These are phyloP conservation scores for Bufotes viridis DNA, from an alignment of 2,797 vertebrate species.

Conservation along the genomic window DNA sequence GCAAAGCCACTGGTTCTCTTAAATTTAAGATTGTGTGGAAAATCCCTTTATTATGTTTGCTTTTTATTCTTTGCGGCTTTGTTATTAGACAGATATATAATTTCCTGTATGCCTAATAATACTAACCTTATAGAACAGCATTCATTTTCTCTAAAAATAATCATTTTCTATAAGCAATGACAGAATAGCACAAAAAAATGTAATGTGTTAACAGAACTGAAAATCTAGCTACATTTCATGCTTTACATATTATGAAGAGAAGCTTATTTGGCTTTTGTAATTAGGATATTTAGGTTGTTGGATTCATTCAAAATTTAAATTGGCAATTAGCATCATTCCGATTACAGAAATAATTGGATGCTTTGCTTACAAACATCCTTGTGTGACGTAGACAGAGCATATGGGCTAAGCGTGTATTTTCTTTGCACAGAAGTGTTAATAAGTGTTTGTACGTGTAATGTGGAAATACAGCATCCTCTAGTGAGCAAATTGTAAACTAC, in stretches of 20 bases:
- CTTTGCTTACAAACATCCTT: conserved; percentile 39
- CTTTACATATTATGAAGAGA: neutral
- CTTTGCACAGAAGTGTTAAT: neutral
- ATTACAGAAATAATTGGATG: conserved; percentile 41
- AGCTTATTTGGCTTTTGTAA: conserved; percentile 15
- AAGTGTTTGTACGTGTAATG: neutral
- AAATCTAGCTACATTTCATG: conserved; percentile 13
- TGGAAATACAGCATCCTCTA: conserved; percentile 38
- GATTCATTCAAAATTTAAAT: conserved; percentile 29
- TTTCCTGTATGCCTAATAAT: no score
- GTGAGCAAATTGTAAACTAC: neutral
- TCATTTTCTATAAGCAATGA: neutral
- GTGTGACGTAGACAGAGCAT: conserved; percentile 10
- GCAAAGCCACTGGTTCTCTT: no score
- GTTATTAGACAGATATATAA: no score
- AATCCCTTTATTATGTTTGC: neutral
- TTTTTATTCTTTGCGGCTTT: neutral
- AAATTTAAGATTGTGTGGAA: neutral
- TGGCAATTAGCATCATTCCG: conserved; percentile 17
- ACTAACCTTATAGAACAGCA: no score
- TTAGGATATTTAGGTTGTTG: conserved; percentile 24
- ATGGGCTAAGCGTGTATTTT: neutral
- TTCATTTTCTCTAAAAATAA: neutral
- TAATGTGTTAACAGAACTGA: neutral
- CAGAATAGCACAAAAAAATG: neutral